Conservation (phyloP, 2,888 invertebrate species). For the Tachina fera region DNA sequence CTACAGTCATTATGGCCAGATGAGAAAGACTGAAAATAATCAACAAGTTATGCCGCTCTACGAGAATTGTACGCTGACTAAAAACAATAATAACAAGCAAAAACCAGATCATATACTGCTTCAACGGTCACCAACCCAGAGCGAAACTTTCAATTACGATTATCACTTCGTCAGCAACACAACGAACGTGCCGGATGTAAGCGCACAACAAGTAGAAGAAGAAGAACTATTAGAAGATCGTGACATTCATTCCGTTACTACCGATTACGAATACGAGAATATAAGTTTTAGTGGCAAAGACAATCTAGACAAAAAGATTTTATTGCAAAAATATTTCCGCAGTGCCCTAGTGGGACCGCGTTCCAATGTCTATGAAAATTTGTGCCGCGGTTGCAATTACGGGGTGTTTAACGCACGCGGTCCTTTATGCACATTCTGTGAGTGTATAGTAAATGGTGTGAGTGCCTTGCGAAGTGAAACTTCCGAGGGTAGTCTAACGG, state of each 20-base stretch:
- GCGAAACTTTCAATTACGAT: slow-evolving; percentile 69
- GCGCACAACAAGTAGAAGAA: not conserved
- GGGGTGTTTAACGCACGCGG: slow-evolving; percentile 81
- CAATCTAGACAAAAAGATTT: slow-evolving; percentile 69
- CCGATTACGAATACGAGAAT: slow-evolving; percentile 74
- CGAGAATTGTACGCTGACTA: slow-evolving; percentile 61
- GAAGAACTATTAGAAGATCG: not conserved
- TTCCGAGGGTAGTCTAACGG: slow-evolving; percentile 36
- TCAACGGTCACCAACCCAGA: slow-evolving; percentile 57
- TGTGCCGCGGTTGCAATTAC: slow-evolving; percentile 82
- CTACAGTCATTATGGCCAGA: slow-evolving; percentile 45
- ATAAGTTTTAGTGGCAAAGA: slow-evolving; percentile 60
- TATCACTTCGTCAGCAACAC: slow-evolving; percentile 62
- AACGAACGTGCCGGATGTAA: slow-evolving; percentile 35
- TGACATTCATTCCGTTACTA: not conserved
- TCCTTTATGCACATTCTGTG: slow-evolving; percentile 81
- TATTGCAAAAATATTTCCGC: slow-evolving; percentile 79
- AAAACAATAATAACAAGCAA: slow-evolving; percentile 52
- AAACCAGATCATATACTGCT: slow-evolving; percentile 55
- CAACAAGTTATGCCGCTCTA: slow-evolving; percentile 65
- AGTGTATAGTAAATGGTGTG: slow-evolving; percentile 79
- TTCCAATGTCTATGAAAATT: slow-evolving; percentile 79
- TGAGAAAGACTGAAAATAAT: slow-evolving; percentile 59
- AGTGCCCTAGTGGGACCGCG: slow-evolving; percentile 74
- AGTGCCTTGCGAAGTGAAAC: slow-evolving; percentile 57